A percentile compares a stretch with the other conserved stretches of the same genome.
phyloP scores from a whole-genome alignment of 2,113 vertebrate species.

The Lipotes vexillifer region DNA sequence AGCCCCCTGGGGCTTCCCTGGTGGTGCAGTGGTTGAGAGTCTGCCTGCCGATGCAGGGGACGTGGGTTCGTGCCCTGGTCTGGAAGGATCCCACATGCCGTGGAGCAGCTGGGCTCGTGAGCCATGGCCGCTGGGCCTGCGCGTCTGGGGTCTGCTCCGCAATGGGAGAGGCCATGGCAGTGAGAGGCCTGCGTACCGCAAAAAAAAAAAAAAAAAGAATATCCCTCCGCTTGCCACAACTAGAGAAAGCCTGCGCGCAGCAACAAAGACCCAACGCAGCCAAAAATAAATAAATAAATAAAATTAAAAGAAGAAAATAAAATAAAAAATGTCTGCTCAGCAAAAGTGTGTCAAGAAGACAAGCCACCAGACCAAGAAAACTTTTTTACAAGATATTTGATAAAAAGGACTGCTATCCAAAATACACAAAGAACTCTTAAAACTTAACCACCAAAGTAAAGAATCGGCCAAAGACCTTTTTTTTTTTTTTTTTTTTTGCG shows the following conservation, averaged over 20 bases:
- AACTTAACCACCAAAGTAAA: background rate
- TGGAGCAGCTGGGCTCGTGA: no score
- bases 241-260: background rate
- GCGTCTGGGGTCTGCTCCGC: background rate
- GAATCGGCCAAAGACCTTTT: background rate
- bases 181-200: background rate
- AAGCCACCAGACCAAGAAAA: background rate
- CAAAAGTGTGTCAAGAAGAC: background rate
- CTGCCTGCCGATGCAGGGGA: no score
- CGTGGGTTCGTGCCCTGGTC: no score
- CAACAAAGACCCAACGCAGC: background rate
- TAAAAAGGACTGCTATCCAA: background rate
- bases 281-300: background rate
- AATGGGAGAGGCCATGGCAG: background rate
- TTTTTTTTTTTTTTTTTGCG: background rate
- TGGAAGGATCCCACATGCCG: no score
- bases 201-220: background rate
- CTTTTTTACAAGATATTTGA: background rate
- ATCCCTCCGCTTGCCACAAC: background rate
- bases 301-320: no score
- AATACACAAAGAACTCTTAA: background rate
- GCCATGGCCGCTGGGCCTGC: no score
- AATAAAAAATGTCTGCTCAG: background rate
- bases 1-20: no score
- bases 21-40: no score